Percentiles rank a stretch among this genome's conserved stretches.
These are phyloP conservation scores for Dufourea novaeangliae DNA, from an alignment of 1,140 invertebrate species.

Conservation along the genomic window DNA sequence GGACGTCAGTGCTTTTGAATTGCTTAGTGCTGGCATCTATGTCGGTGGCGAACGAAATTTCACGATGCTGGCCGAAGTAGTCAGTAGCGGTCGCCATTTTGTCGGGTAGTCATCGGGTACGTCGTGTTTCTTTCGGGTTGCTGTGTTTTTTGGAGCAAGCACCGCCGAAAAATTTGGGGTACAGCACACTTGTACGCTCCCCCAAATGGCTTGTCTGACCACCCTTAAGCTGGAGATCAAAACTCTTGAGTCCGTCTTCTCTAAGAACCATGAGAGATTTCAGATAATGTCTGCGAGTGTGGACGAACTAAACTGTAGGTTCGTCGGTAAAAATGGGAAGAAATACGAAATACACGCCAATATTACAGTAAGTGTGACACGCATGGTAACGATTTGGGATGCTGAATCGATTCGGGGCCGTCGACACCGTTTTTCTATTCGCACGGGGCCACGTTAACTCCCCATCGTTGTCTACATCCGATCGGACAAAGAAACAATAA, in stretches of 20 bases:
- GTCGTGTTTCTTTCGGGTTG: conserved; percentile 64
- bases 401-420: background rate
- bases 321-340: conserved; percentile 96
- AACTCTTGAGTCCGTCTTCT: conserved; percentile 96
- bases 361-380: conserved; percentile 92
- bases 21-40: conserved; percentile 34
- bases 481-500: conserved; percentile 77
- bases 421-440: conserved; percentile 8
- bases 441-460: conserved; percentile 11
- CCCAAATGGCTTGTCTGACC: conserved; percentile 97
- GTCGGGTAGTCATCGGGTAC: conserved; percentile 69
- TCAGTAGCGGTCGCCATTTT: conserved; percentile 74
- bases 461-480: conserved; percentile 14
- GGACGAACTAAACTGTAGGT: conserved; percentile 98
- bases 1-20: conserved; percentile 50
- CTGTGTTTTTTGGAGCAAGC: conserved; percentile 52
- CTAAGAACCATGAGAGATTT: conserved; percentile 97
- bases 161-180: conserved; percentile 50
- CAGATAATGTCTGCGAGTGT: conserved; percentile 98
- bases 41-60: conserved; percentile 48
- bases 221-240: conserved; percentile 98
- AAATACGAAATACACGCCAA: conserved; percentile 98
- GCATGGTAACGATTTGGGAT: conserved; percentile 18
- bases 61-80: conserved; percentile 61
- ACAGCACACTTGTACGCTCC: conserved; percentile 50